Base-by-base conservation (phyloP, 2,888 invertebrate genomes). In the Melolontha melolontha region DNA sequence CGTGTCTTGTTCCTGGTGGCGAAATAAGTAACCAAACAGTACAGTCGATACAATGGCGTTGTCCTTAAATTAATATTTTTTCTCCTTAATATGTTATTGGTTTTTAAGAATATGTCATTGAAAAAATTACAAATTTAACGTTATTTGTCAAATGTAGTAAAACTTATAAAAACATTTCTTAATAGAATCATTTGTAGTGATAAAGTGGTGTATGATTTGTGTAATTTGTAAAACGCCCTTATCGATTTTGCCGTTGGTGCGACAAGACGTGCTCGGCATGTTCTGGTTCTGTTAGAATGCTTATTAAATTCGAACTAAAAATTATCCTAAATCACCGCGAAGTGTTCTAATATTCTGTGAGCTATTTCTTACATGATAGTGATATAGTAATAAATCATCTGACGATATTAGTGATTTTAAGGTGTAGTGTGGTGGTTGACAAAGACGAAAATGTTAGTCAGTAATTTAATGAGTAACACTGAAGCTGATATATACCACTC, bases 11-110 rank as follows among this genome's bases (percentile, higher is more conserved):
- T 77, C 79, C 80, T 80, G 75, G 80, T 75, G 81, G 81, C 71
- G 75, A 75, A 77, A 77, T 75, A 75, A 62, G 70, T 79, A 81
- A 82, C 80, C 76, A 79, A 77, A 74, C 67, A 71, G 78, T 77
- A 78, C 79, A 81, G 82, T 83, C 80, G 80, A 82, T 82, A 81
- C 80, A 83, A 83, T 83, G 83, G 83, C 83, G 83, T 81, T 82
- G 79, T 79, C 77, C 77, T 76, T 76, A 77, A 76, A 75, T 73
- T 72, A 72, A 69, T 70, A 74, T 77, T 77, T 78, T 78, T 79
- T 79, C 54, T 67, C 66, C 55, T 66, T 54, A 67, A 63, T 68
- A 67, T 47, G 44, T 65, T 65, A 47, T 47, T 68, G 59, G 59
- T 66, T 68, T 69, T 69, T 69, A 66, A 64, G 57, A 50, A 66